Base-by-base conservation (phyloP, 2,797 vertebrate species). In the Lophius americanus region DNA sequence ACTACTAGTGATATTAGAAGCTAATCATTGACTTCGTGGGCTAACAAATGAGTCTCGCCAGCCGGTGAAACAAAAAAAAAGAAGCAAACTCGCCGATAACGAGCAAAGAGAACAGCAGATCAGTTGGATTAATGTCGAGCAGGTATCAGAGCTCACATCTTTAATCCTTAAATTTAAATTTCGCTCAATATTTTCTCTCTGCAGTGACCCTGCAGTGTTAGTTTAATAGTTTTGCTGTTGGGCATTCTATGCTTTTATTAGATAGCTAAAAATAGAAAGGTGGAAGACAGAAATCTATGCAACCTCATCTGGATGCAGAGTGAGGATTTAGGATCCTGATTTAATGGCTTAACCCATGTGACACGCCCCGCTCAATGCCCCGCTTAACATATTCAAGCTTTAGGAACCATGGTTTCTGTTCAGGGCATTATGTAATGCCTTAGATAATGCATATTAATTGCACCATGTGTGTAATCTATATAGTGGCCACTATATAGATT, bases 11-110 rank as follows among this genome's bases (percentile, higher is more conserved):
- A n/a, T 4, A 14, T 54, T 6, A 7, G 12, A 9, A 33, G 56
- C 60, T 73, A 58, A 76, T 75, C 71, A 49, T 51, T 0, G 33
- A 46, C 37, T 44, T 47, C 64, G 77, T 64, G 65, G 56, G 62
- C 23, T 9, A 47, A 79, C 56, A 66, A 66, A 76, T 64, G 38
- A 56, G 47, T 36, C 42, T 10, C 59, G 78, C 46, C 62, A 14
- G 36, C 42, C 36, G 44, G 70, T 63, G 32, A 49, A 9, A 12
- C 46, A 53, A 64, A 51, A n/a, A 42, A 51, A 39, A 41, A 53
- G 2, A 48, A 44, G 35, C 14, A 33, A 43, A 3, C 4, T 60
- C 42, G 0, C 4, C 35, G 53, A 58, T 2, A 3, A 44, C 37
- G 23, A 32, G 13, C 23, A 7, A 8, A 68, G 51, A 47, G 9